Conservation (phyloP, 1,140 invertebrate genomes). For the Drosophila mayri region DNA sequence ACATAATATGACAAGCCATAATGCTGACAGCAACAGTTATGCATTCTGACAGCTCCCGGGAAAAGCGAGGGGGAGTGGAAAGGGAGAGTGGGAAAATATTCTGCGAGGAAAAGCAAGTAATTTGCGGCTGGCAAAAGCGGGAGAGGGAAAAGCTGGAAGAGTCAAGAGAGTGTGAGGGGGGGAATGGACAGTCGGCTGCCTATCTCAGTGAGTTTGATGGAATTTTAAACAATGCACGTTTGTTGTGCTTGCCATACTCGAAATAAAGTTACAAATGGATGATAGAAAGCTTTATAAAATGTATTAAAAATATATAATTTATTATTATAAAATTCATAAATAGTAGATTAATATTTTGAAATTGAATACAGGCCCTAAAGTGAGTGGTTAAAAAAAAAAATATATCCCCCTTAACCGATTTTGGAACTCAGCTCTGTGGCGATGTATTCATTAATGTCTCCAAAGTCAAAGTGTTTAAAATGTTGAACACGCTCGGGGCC, state of each 20-base stretch:
- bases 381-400: too few relatives aligned
- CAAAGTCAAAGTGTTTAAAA: slow-evolving; percentile 76
- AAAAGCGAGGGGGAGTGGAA: background rate
- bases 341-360: too few relatives aligned
- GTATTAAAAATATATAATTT: background rate
- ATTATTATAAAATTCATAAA: background rate
- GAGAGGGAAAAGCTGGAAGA: slow-evolving; percentile 5
- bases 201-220: slow-evolving; percentile 66
- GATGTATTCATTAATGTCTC: slow-evolving; percentile 76
- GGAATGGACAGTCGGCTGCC: slow-evolving; percentile 43
- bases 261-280: background rate
- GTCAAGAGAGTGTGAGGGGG: background rate
- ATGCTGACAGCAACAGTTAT: slow-evolving; percentile 81
- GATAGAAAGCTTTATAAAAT: background rate
- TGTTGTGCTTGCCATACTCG: background rate
- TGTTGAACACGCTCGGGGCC: slow-evolving; percentile 66
- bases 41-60: slow-evolving; percentile 66
- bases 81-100: slow-evolving; percentile 3
- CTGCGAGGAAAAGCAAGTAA: slow-evolving; percentile 6
- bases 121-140: slow-evolving; percentile 4
- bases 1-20: slow-evolving; percentile 80
- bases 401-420: background rate
- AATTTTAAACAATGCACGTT: slow-evolving; percentile 73
- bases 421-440: slow-evolving; percentile 13
- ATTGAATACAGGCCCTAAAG: background rate